phyloP scores from a whole-genome alignment of 2,888 invertebrate genomes.

The Dryocosmus kuriphilus region DNA sequence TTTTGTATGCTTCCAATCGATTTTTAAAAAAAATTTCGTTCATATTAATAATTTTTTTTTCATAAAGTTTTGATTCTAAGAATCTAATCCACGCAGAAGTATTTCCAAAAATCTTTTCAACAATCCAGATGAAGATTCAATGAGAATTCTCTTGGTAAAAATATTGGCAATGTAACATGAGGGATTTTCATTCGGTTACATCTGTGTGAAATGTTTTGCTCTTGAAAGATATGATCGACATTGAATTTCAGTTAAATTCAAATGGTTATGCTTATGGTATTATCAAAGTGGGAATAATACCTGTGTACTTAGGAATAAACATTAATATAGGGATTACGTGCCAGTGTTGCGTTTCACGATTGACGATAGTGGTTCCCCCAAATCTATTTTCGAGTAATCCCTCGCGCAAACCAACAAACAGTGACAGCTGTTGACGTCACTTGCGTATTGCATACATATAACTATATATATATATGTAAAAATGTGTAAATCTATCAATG shows the following conservation, averaged over 20 bases:
- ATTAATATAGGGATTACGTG: conserved; percentile 73
- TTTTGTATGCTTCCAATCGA: too few species aligned
- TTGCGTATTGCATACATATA: conserved; percentile 48
- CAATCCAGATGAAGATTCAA: too few species aligned
- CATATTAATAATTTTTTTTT: too few species aligned
- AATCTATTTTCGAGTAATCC: conserved; percentile 75
- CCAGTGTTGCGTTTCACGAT: conserved; percentile 68
- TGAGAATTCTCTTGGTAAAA: neutral
- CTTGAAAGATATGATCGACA: conserved; percentile 26
- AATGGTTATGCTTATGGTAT: conserved; percentile 24
- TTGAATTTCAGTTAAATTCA: conserved; percentile 31
- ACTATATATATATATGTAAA: neutral
- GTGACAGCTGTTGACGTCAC: conserved; percentile 74
- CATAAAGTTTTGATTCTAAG: too few species aligned
- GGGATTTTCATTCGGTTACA: neutral
- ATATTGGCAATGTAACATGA: conserved; percentile 1
- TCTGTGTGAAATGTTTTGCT: neutral
- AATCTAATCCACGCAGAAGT: too few species aligned
- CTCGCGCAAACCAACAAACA: conserved; percentile 74
- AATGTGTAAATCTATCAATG: neutral
- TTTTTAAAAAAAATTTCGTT: too few species aligned
- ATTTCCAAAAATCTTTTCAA: too few species aligned
- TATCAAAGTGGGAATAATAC: conserved; percentile 36
- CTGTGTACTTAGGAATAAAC: conserved; percentile 58
- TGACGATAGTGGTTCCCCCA: conserved; percentile 62